Evolutionary conservation across 2,797 vertebrate species (phyloP), one percentile per base, ranked within the genome.

Genomic region (Poecile montanus): DNA sequence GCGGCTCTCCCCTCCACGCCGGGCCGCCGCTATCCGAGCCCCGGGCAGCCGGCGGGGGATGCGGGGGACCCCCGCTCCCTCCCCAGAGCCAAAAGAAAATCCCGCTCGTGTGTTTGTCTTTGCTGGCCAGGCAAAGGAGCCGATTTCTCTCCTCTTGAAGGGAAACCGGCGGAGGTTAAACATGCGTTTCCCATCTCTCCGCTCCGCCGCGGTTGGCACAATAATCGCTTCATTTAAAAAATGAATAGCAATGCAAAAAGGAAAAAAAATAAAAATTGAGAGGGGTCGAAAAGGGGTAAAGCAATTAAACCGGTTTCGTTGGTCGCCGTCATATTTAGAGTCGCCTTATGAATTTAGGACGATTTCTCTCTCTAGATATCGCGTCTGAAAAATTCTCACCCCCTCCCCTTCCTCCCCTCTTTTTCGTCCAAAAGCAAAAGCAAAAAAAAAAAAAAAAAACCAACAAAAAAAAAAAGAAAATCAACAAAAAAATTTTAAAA

Each of bases 321-420:
- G 95, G 23, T 95, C 90, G 95, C 92, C 86, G 91, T 92, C 91
- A 94, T 70, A 75, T 44, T 94, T 81, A 65, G 47, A 82, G 81
- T 76, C 92, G 36, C 80, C 78, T 93, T 70, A 88, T 16, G 84
- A 84, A 94, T 95, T 96, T 91, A 92, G 91, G 96, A 91, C 30
- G 89, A 82, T 92, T 94, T 87, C 62, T 85, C 40, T 86, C 62
- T 92, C 89, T 85, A 90, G 57, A 47, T 68, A 88, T 32, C 73
- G 85, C 68, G 4, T 68, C 62, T 58, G 86, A 73, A 93, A 92
- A 91, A 85, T 62, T 81, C 70, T 71, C 76, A 27, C 74, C 76
- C 86, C 72, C 67, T 65, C 65, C 67, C 75, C 79, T 34, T 73
- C 45, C 77, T 79, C 40, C 67, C 88, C 74, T 32, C 34, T 50